A percentile compares a stretch with the other conserved stretches of the same genome.
These are phyloP conservation scores for Yponomeuta sedellus DNA, from an alignment of 2,888 invertebrate species.

Conservation along the genomic window DNA sequence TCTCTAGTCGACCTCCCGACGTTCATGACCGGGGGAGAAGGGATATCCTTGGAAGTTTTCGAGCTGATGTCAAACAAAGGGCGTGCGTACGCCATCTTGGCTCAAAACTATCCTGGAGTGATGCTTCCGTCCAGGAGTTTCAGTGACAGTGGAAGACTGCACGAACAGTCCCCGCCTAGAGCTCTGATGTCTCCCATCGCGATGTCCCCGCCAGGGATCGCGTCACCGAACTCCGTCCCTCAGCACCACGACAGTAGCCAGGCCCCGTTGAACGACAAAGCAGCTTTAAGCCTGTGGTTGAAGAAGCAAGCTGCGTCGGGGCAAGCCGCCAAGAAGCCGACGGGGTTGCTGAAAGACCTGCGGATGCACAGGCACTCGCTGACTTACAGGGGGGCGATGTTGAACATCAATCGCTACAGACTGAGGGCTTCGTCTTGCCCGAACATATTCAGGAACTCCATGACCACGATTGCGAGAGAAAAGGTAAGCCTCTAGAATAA, in stretches of 20 bases:
- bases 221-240: slow-evolving; percentile 14
- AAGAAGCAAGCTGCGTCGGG: slow-evolving; percentile 60
- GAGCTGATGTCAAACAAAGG: slow-evolving; percentile 82
- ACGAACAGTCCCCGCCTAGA: slow-evolving; percentile 59
- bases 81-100: slow-evolving; percentile 82
- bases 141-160: slow-evolving; percentile 76
- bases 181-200: slow-evolving; percentile 39
- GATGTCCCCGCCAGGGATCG: slow-evolving; percentile 20
- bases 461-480: slow-evolving; percentile 90
- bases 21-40: slow-evolving; percentile 85
- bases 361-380: slow-evolving; percentile 85
- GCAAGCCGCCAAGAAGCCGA: slow-evolving; percentile 65
- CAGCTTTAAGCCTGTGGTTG: slow-evolving; percentile 75
- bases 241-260: background rate
- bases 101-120: slow-evolving; percentile 85
- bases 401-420: slow-evolving; percentile 87
- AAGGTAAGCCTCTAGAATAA: slow-evolving; percentile 58
- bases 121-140: slow-evolving; percentile 84
- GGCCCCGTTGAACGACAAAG: slow-evolving; percentile 41
- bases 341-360: slow-evolving; percentile 84
- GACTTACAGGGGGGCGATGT: slow-evolving; percentile 90
- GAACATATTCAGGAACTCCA: slow-evolving; percentile 90
- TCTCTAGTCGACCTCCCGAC: slow-evolving; percentile 92
- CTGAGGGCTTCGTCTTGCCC: slow-evolving; percentile 92
- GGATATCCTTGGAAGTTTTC: slow-evolving; percentile 85